A percentile compares a stretch with the other conserved stretches of the same genome.
These are phyloP conservation scores for Linnaemya vulpina DNA, from an alignment of 2,888 invertebrate species.

Conservation along the genomic window DNA sequence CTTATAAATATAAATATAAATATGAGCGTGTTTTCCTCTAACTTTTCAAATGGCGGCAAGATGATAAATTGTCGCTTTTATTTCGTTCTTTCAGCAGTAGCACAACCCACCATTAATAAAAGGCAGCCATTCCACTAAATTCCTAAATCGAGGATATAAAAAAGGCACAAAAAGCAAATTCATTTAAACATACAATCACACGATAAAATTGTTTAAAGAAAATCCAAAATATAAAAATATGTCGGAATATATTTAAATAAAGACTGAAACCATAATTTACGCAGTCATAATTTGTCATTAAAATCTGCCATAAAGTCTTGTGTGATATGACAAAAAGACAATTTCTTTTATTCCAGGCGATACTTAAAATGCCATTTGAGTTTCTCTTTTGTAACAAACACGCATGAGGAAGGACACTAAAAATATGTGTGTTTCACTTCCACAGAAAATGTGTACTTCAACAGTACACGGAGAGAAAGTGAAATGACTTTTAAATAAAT, in stretches of 20 bases:
- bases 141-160: constrained; percentile 27
- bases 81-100: constrained; percentile 48
- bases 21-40: background rate
- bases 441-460: background rate
- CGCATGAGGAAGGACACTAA: too few species aligned
- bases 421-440: background rate
- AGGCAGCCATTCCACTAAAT: constrained; percentile 28
- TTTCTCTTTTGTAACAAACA: background rate
- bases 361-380: constrained; percentile 59
- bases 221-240: background rate
- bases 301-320: constrained; percentile 76
- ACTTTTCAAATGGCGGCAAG: constrained; percentile 55
- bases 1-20: constrained; percentile 33
- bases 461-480: constrained; percentile 31
- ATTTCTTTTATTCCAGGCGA: constrained; percentile 57
- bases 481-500: background rate
- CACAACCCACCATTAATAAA: constrained; percentile 9
- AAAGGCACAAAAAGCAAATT: constrained; percentile 4
- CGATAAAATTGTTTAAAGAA: constrained; percentile 53
- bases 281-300: constrained; percentile 82
- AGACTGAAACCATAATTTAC: constrained; percentile 79
- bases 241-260: constrained; percentile 70
- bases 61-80: constrained; percentile 62
- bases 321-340: constrained; percentile 57
- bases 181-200: constrained; percentile 29